Base-by-base conservation (phyloP, 37 sponge, comb jelly and placozoan species). In the Beroe forskalii region DNA sequence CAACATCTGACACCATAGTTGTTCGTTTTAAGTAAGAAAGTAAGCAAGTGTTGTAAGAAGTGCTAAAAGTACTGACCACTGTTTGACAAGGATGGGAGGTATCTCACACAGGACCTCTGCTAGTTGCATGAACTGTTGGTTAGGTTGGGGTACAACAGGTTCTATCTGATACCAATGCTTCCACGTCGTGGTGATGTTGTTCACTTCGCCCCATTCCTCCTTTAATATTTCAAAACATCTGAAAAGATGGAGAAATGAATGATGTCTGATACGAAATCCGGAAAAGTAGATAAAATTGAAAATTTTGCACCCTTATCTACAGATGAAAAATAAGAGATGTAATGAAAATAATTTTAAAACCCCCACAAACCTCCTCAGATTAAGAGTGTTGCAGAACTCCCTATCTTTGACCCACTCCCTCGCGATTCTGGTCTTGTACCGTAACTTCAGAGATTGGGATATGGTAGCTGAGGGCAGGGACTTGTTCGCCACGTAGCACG, bases 141-240 rank as follows among this genome's bases (percentile, higher is more conserved):
- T 32, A 36, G 72, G 72, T 20, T 14, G 39, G 38, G 72, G 72
- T 6, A 69, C 8, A 19, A 32, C 12, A 20, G 27, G 72, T 9
- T 69, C 72, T 69, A 69, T 69, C 39, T 69, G 72, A 36, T 69
- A 69, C 72, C 72, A 69, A 32, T 69, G 36, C 32, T 69, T 69
- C 72, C 72, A 69, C 19, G 72, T 36, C 6, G 72, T 32, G 4
- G 72, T 69, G 72, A 69, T 69, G 33, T 69, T 32, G 72, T 69
- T 69, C 20, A 80, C 55, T 27, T 41, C 86, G 2, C 86, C 86
- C 86, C 86, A 80, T 30, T 80, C 86, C 86, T 80, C 86, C 86
- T 80, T 80, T 38, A 80, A 30, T 48, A 80, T 41, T 48, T 41
- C 55, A 25, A 80, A 80, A 43, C 86, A 80, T 27, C 86, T 80